A percentile compares a stretch with the other conserved stretches of the same genome.
Conservation (phyloP, 2,888 invertebrate genomes). For the Drosophila bunnanda region DNA sequence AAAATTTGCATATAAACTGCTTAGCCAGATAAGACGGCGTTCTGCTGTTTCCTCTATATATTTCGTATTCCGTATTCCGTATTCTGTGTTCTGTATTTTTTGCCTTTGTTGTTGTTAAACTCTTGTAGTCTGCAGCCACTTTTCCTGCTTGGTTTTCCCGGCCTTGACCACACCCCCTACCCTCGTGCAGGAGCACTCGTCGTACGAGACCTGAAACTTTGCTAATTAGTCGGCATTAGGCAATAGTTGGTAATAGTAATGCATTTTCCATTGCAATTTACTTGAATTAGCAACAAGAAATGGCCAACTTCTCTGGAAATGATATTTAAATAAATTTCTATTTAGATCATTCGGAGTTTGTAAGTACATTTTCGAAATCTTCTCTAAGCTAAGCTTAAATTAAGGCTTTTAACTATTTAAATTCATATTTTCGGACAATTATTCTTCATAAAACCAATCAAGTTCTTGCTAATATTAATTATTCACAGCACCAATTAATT, state of each 20-base stretch:
- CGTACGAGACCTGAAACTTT: conserved; percentile 14
- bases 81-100: conserved; percentile 4
- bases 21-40: conserved; percentile 45
- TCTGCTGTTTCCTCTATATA: conserved; percentile 3
- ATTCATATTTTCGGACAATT: not conserved
- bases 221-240: conserved; percentile 38
- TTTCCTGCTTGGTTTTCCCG: conserved; percentile 11
- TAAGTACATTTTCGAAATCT: too few species aligned
- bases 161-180: conserved; percentile 40
- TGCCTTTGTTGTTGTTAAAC: not conserved
- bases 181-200: not conserved
- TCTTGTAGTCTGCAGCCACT: conserved; percentile 2
- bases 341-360: not conserved
- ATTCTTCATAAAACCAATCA: not conserved
- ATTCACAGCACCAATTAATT: not conserved
- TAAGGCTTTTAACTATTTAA: not conserved
- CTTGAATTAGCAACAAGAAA: conserved; percentile 7
- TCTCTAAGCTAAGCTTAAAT: not conserved
- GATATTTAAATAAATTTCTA: conserved; percentile 10
- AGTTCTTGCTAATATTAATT: not conserved
- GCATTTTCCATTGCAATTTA: conserved; percentile 26
- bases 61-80: conserved; percentile 4
- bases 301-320: not conserved
- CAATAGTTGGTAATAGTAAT: conserved; percentile 22
- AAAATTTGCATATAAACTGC: conserved; percentile 77